Evolutionary conservation across 2,797 vertebrate species (phyloP).

Genomic region (Pagetopsis macropterus): DNA sequence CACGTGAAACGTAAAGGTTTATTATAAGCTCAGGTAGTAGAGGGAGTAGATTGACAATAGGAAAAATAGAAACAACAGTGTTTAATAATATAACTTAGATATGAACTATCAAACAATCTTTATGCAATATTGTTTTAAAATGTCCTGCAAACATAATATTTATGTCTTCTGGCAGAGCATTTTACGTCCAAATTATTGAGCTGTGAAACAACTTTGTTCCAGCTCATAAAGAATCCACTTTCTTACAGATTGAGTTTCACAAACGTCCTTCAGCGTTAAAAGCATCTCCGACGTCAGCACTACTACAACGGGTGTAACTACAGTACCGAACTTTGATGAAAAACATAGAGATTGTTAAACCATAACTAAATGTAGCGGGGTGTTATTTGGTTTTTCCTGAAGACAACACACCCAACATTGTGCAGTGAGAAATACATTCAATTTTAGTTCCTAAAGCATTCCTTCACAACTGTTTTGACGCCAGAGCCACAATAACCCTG

Average conservation of each 20-base stretch:
- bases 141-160: slow-evolving; percentile 11
- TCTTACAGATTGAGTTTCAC: slow-evolving; percentile 43
- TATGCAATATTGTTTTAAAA: background rate
- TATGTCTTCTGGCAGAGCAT: slow-evolving; percentile 27
- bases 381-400: background rate
- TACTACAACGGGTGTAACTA: background rate
- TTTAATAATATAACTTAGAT: background rate
- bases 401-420: background rate
- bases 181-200: slow-evolving; percentile 45
- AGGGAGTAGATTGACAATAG: background rate
- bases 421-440: background rate
- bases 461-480: background rate
- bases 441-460: background rate
- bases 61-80: background rate
- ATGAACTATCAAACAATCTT: background rate
- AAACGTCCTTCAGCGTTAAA: slow-evolving; percentile 18
- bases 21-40: background rate
- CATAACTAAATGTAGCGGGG: background rate
- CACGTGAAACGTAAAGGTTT: background rate
- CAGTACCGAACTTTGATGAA: background rate
- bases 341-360: background rate
- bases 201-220: slow-evolving; percentile 59
- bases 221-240: slow-evolving; percentile 52
- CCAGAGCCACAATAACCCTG: background rate
- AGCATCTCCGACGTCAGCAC: slow-evolving; percentile 27